phyloP scores from a whole-genome alignment of 2,888 invertebrate genomes.

The Abrostola tripartita region DNA sequence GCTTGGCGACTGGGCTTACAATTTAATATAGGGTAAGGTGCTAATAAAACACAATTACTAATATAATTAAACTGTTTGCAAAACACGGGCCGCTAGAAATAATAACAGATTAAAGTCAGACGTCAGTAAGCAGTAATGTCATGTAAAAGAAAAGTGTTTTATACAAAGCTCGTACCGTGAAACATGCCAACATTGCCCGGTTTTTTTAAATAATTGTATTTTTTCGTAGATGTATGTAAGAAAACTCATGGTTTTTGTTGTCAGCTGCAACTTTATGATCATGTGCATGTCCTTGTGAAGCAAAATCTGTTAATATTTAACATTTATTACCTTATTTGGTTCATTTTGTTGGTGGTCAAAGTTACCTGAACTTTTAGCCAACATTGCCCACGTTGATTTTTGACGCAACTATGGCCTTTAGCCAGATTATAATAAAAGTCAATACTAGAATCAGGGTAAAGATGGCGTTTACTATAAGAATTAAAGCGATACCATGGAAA shows the following conservation, averaged over 20 bases:
- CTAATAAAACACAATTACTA: no score
- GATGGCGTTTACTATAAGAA: no score
- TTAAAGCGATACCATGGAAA: no score
- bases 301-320: not conserved
- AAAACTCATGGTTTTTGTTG: not conserved
- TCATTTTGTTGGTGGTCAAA: conserved; percentile 7
- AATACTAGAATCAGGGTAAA: no score
- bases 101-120: no score
- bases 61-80: no score
- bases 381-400: conserved; percentile 8
- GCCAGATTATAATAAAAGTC: not conserved
- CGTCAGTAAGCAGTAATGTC: no score
- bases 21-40: no score
- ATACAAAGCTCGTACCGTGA: no score
- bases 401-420: conserved; percentile 12
- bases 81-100: no score
- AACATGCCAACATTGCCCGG: not conserved
- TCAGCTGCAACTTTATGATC: not conserved
- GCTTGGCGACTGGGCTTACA: no score
- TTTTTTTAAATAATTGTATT: not conserved
- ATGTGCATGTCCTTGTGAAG: not conserved
- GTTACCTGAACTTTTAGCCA: conserved; percentile 9
- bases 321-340: not conserved
- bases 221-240: not conserved
- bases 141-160: no score